Evolutionary conservation across 1,140 invertebrate species (phyloP), one percentile per base, ranked within the genome.

Genomic region (Aphelenchoides avenae): DNA sequence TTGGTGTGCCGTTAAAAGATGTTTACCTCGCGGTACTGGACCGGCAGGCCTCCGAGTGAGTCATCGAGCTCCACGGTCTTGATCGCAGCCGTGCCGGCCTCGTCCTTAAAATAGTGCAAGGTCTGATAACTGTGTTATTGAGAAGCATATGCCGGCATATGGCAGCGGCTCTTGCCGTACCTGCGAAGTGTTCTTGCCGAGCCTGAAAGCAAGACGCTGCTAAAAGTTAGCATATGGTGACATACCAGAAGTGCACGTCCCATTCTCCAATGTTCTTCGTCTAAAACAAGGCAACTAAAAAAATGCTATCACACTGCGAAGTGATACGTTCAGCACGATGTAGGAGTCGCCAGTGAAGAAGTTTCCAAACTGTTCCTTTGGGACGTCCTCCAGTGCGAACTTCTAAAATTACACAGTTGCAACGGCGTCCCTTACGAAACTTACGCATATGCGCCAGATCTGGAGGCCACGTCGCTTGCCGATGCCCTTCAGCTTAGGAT

Each of bases 211-310:
- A n/a, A n/a, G n/a, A n/a, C n/a, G n/a, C n/a, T n/a, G n/a, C n/a
- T n/a, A n/a, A n/a, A n/a, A n/a, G n/a, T n/a, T n/a, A n/a, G n/a
- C n/a, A n/a, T n/a, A n/a, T n/a, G n/a, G n/a, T n/a, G n/a, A n/a
- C n/a, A n/a, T n/a, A n/a, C n/a, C 91, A 94, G 71, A 91, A 90
- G 78, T 94, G 91, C 56, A 94, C 86, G 77, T 91, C 87, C 83
- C 85, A 88, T 24, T 83, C 83, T 9, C 71, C 61, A 15, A 46
- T 40, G 49, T 62, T 44, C 43, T 75, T 75, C 15, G 72, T 77
- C 73, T 75, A 31, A 42, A 46, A 13, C n/a, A n/a, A n/a, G n/a
- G n/a, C n/a, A n/a, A n/a, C n/a, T n/a, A n/a, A n/a, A n/a, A n/a
- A n/a, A n/a, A n/a, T n/a, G n/a, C n/a, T n/a, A n/a, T n/a, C n/a